These are phyloP conservation scores for Dryas iulia DNA, from an alignment of 1,140 invertebrate genomes.

Conservation along the genomic window DNA sequence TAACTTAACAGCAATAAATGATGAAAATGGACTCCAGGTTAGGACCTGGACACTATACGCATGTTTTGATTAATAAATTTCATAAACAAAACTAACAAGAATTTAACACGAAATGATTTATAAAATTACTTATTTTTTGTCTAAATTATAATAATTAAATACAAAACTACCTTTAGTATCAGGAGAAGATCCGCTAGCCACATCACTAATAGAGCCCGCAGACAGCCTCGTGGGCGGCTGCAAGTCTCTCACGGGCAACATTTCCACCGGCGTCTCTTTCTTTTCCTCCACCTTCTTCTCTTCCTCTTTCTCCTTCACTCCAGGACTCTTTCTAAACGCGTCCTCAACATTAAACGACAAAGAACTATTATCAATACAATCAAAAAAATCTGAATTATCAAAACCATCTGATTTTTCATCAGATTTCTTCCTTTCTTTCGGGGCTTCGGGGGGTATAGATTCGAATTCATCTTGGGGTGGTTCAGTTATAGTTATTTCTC, in stretches of 20 bases:
- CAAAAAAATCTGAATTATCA: slow-evolving; percentile 79
- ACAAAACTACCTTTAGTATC: slow-evolving; percentile 78
- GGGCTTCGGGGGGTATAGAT: slow-evolving; percentile 70
- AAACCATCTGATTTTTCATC: slow-evolving; percentile 79
- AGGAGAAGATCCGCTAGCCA: slow-evolving; percentile 82
- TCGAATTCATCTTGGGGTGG: slow-evolving; percentile 81
- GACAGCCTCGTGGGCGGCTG: slow-evolving; percentile 66
- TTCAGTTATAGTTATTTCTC: slow-evolving; percentile 85
- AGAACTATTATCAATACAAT: slow-evolving; percentile 76
- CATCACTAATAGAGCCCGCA: slow-evolving; percentile 82
- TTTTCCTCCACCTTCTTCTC: slow-evolving; percentile 56
- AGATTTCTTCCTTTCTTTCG: slow-evolving; percentile 73
- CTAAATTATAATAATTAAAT: too few species aligned
- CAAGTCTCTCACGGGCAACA: slow-evolving; percentile 51
- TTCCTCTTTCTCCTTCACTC: slow-evolving; percentile 67
- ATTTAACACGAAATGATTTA: too few species aligned
- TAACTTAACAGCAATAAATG: not conserved
- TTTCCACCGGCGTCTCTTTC: slow-evolving; percentile 46
- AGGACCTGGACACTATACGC: too few species aligned
- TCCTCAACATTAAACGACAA: slow-evolving; percentile 76
- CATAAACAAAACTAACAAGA: too few species aligned
- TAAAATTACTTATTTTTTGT: too few species aligned
- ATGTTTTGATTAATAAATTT: too few species aligned
- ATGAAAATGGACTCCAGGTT: too few species aligned
- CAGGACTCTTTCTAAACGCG: slow-evolving; percentile 75